A percentile compares a stretch with the other conserved stretches of the same genome.
These are phyloP conservation scores for Rhabdornis inornatus DNA, from an alignment of 2,113 vertebrate genomes.

Conservation along the genomic window DNA sequence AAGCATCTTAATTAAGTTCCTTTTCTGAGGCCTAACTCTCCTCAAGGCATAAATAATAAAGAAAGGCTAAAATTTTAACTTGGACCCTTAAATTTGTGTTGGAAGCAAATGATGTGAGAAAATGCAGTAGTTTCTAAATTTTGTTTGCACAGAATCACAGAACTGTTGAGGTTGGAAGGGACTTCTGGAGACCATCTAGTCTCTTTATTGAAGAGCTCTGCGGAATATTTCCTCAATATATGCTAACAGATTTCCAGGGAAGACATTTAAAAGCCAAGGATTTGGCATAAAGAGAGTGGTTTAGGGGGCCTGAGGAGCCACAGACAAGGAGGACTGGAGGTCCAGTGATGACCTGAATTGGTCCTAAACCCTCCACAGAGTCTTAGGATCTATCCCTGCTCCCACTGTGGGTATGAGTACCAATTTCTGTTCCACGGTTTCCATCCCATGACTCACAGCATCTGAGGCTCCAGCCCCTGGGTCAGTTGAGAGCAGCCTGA, in stretches of 20 bases:
- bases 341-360: background rate
- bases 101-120: background rate
- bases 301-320: background rate
- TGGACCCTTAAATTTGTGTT: background rate
- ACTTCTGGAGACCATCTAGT: background rate
- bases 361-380: background rate
- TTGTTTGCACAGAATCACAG: background rate
- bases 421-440: background rate
- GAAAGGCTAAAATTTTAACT: background rate
- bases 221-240: background rate
- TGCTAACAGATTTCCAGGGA: background rate
- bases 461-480: background rate
- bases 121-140: background rate
- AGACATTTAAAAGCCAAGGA: background rate
- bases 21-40: background rate
- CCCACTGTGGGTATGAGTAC: rapidly evolving
- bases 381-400: background rate
- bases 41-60: background rate
- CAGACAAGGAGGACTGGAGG: background rate
- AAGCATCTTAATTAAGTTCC: background rate
- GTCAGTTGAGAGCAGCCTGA: background rate
- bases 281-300: background rate
- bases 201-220: background rate
- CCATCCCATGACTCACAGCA: background rate
- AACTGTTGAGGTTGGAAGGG: background rate